phyloP scores from a whole-genome alignment of 1,140 invertebrate species.

The Drosophila littoralis region DNA sequence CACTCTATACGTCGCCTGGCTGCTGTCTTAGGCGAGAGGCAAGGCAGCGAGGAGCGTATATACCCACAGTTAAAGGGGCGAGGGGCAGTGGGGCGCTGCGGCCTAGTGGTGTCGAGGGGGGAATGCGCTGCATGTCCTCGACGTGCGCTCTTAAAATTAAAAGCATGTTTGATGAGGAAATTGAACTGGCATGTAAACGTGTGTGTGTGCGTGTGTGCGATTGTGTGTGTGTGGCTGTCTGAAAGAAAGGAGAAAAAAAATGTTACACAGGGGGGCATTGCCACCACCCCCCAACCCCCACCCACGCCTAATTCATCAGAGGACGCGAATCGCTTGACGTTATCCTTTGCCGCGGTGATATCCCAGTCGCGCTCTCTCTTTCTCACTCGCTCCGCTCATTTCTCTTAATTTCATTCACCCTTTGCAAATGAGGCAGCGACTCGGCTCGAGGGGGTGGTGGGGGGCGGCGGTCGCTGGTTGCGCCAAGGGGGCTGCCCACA shows the following conservation, averaged over 20 bases:
- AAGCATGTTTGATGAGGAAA: slow-evolving; percentile 70
- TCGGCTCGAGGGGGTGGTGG: slow-evolving; percentile 2
- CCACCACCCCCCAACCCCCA: slow-evolving; percentile 15
- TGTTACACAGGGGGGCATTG: slow-evolving; percentile 42
- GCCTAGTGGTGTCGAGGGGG: not conserved
- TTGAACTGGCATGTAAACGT: slow-evolving; percentile 60
- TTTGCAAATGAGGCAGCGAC: slow-evolving; percentile 69
- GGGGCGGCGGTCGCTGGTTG: not conserved
- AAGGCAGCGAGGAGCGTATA: slow-evolving; percentile 20
- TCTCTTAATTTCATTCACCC: slow-evolving; percentile 77
- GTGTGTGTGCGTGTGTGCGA: slow-evolving; percentile 16
- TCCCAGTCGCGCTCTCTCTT: not conserved
- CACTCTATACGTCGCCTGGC: slow-evolving; percentile 7
- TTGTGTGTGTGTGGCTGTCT: slow-evolving; percentile 8
- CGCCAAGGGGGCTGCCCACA: slow-evolving; percentile 34
- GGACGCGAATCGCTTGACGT: slow-evolving; percentile 23
- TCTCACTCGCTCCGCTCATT: slow-evolving; percentile 39
- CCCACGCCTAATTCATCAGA: slow-evolving; percentile 53
- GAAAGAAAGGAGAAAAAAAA: slow-evolving; percentile 33
- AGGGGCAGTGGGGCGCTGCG: not conserved
- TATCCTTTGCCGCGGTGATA: slow-evolving; percentile 52
- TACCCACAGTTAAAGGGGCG: slow-evolving; percentile 4
- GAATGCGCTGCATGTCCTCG: slow-evolving; percentile 40
- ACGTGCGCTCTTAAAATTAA: slow-evolving; percentile 73
- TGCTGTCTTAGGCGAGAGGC: slow-evolving; percentile 26